Conservation (phyloP, 2,113 vertebrate species). For the Neodon shergylaensis region DNA sequence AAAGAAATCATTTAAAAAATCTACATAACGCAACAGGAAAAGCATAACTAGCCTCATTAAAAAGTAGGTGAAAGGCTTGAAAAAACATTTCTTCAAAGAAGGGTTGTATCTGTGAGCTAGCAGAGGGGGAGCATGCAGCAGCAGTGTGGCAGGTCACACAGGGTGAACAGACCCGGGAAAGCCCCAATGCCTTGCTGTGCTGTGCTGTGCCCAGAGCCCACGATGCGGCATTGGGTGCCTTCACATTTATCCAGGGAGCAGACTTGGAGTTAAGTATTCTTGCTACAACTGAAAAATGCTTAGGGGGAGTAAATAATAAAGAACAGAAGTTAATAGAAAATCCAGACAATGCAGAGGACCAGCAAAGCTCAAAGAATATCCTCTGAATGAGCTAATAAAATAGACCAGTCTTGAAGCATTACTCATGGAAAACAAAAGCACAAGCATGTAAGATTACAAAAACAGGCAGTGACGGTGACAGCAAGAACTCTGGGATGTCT, state of each 20-base stretch:
- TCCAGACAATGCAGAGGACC: not conserved
- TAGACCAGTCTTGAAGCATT: not conserved
- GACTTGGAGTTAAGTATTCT: not conserved
- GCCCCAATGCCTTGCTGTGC: too few relatives aligned
- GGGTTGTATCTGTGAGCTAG: not conserved
- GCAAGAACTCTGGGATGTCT: not conserved
- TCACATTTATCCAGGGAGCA: not conserved
- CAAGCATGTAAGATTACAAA: not conserved
- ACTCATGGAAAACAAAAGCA: not conserved
- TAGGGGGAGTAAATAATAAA: not conserved
- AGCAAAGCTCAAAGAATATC: not conserved
- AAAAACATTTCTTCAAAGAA: not conserved
- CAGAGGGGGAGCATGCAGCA: too few relatives aligned
- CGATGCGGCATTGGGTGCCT: too few relatives aligned
- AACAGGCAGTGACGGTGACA: not conserved
- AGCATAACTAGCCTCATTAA: not conserved
- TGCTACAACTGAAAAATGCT: not conserved
- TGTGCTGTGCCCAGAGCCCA: not conserved
- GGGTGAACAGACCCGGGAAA: not conserved
- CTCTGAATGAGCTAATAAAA: not conserved
- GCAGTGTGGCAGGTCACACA: accelerated
- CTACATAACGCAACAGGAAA: not conserved
- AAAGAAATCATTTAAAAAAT: not conserved
- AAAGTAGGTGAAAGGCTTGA: not conserved
- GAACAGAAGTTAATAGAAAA: not conserved